Base-by-base conservation (phyloP, 2,888 invertebrate species). In the Ametastegia equiseti region DNA sequence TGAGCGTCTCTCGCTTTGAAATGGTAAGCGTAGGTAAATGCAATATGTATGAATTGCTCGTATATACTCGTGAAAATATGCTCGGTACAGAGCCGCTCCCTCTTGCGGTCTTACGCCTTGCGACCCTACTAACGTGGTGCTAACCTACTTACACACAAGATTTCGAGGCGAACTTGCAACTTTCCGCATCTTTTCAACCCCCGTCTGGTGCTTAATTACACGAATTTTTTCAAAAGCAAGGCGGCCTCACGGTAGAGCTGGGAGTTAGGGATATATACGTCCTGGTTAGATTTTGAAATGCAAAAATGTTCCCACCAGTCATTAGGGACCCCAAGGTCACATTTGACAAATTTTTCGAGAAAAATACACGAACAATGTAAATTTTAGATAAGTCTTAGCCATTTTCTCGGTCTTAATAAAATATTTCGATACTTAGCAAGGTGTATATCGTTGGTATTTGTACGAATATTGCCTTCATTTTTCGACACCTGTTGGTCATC, bases 41-140 rank as follows among this genome's bases (percentile, higher is more conserved):
- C 75, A 75, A 75, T 75, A 75, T 75, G 75, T 75, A 75, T 50
- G 54, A 75, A 75, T 54, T 54, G 75, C 75, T 50, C 33, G 71
- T 54, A 54, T n/a, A n/a, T 75, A 75, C 50, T 54, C 0, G 75
- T 54, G 54, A 75, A 75, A 75, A 75, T 75, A 54, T 50, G 75
- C 54, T 75, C 27, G 54, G n/a, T n/a, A 30, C 36, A 33, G 30
- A 75, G 75, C 75, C 54, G 54, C 54, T 19, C n/a, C 36, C 36
- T 54, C 19, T n/a, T n/a, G 75, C 27, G 75, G 75, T 75, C 36
- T 47, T 47, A 39, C 45, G 42, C 45, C 45, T 47, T 42, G 45
- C 15, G 45, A 2, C 1, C 27, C 75, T 2, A 45, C 71, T 45
- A 47, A 27, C 42, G 23, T 30, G 42, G 47, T 33, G 75, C 47